Evolutionary conservation across 64 coral and sea anemone species (phyloP), one percentile per base, ranked within the genome.

Genomic region (Montipora foliosa): DNA sequence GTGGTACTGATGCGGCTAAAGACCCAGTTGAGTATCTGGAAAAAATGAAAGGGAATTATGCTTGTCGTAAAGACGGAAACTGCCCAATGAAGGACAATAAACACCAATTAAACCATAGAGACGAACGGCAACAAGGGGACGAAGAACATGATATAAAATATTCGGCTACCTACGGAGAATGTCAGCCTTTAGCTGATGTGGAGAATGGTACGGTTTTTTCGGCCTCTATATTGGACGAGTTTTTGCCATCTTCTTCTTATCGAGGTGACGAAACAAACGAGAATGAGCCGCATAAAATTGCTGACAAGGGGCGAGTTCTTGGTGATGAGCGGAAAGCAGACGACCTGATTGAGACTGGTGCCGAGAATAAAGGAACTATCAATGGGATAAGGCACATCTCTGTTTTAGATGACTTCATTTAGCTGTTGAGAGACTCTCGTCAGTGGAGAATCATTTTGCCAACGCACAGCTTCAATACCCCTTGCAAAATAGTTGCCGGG

Each of bases 141-240:
- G 44, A 8, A 16, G 47, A 84, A 67, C 5, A 2, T 7, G 15
- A 15, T 6, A 67, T 61, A 19, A 69, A 2, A 48, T 14, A 13
- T 17, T 67, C 59, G 61, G 8, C 15, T 5, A 7, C 60, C 14
- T 17, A 68, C 44, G 37, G 15, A 48, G 44, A 46, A 11, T 64
- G 1, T 47, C 81, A 15, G 47, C 6, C 21, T n/a, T 67, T 5
- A 46, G 5, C 25, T 83, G 1, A 61, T 62, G 24, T 16, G 10
- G 67, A 5, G 1, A 83, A 5, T 60, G 9, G 58, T 14, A 4
- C 5, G 14, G 4, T 57, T 15, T 64, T 64, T 83, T 29, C 80
- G 5, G 25, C 45, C 13, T 84, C 81, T 17, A 84, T 84, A 67
- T 60, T 84, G 44, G 81, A 84, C 19, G 59, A 67, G 60, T 84